Evolutionary conservation across 1,140 invertebrate genomes (phyloP), one percentile per base, ranked within the genome.

Genomic region (Psilanteris sp.): DNA sequence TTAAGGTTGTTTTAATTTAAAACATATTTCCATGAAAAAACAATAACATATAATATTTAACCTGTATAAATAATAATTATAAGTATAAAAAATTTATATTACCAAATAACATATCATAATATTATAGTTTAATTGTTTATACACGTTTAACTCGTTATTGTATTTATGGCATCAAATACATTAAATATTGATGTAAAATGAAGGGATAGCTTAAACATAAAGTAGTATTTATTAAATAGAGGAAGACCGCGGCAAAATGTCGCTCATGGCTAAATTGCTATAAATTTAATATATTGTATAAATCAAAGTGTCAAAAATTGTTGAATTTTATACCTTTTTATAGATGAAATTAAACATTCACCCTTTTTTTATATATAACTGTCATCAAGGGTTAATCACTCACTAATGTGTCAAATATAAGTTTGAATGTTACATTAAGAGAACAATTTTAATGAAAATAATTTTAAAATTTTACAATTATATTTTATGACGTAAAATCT

Each of bases 51-150:
- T 64, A 66, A 52, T 18, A n/a, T n/a, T n/a, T n/a, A n/a, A n/a
- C 37, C 46, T 66, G 61, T 52, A 52, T 44, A 31, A 46, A 52
- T 29, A 18, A 31, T 66, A 64, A 36, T 26, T 52, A 52, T 66
- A 66, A 37, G 54, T 32, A 31, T 6, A 26, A 66, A 11, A 66
- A 66, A 13, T 52, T 52, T 66, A 66, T 66, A 52, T 43, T 44
- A 54, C 46, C n/a, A 13, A 66, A 52, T 34, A 29, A 66, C 61
- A 66, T 66, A 66, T 66, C 61, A 66, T 52, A 43, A 22, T 13
- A 66, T 26, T 31, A 66, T 52, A 66, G 37, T 66, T 5, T 52
- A 43, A 44, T 66, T 66, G 46, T 66, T 66, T 41, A 29, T 41
- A 64, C 14, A 36, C n/a, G 14, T n/a, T n/a, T n/a, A n/a, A n/a